Percentiles rank a stretch among this genome's conserved stretches.
These are phyloP conservation scores for Loris lydekkerianus DNA, from an alignment of 2,797 vertebrate genomes.

Conservation along the genomic window DNA sequence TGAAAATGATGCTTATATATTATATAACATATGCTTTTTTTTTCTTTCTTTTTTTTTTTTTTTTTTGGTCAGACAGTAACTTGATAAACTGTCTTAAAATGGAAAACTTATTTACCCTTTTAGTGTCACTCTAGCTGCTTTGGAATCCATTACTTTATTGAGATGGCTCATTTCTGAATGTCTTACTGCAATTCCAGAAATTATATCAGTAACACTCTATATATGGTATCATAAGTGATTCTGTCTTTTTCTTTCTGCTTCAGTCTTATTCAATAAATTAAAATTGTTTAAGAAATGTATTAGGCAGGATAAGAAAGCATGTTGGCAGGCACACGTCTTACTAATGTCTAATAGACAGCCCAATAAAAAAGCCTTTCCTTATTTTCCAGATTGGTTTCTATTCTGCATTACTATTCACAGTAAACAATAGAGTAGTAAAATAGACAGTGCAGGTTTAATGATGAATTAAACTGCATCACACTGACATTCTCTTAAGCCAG, in stretches of 20 bases:
- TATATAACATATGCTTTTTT: background rate
- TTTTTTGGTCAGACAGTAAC: background rate
- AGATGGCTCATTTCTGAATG: slow-evolving; percentile 55
- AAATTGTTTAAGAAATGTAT: slow-evolving; percentile 61
- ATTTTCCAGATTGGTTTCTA: slow-evolving; percentile 68
- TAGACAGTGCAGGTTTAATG: slow-evolving; percentile 76
- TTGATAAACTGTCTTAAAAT: slow-evolving; percentile 46
- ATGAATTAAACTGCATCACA: slow-evolving; percentile 81
- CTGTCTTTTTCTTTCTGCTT: slow-evolving; percentile 62
- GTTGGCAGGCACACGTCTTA: background rate
- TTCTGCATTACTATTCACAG: slow-evolving; percentile 67
- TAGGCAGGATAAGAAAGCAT: slow-evolving; percentile 20
- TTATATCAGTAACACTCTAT: slow-evolving; percentile 53
- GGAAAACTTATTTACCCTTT: slow-evolving; percentile 31
- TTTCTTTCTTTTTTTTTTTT: too few relatives aligned
- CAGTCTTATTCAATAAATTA: slow-evolving; percentile 55
- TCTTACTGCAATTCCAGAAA: slow-evolving; percentile 48
- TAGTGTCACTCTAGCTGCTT: slow-evolving; percentile 1
- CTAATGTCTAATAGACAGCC: slow-evolving; percentile 6
- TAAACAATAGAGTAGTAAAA: slow-evolving; percentile 74
- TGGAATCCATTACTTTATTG: slow-evolving; percentile 52
- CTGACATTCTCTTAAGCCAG: slow-evolving; percentile 81
- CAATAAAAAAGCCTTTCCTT: slow-evolving; percentile 57
- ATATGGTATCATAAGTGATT: slow-evolving; percentile 41
- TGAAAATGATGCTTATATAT: background rate